phyloP scores from a whole-genome alignment of 1,140 invertebrate genomes.

The Cydia splendana region DNA sequence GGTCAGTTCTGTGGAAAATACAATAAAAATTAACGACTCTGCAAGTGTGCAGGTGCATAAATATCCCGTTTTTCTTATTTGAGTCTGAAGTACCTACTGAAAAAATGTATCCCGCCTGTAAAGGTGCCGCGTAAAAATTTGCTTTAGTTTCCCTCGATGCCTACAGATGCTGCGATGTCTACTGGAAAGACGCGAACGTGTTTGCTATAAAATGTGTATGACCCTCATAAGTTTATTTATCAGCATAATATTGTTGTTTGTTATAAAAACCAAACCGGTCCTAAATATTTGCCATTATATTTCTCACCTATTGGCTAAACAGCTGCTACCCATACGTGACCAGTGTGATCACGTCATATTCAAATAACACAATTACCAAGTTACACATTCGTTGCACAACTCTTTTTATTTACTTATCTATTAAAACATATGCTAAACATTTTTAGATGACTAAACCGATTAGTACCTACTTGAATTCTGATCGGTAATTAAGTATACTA shows the following conservation, averaged over 20 bases:
- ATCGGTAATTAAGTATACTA: background rate
- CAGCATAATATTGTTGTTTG: background rate
- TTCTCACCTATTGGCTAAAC: background rate
- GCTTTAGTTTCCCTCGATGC: too few relatives aligned
- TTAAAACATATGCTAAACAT: conserved; percentile 15
- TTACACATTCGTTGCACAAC: conserved; percentile 18
- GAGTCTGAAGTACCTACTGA: too few relatives aligned
- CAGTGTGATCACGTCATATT: background rate
- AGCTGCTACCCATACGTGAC: background rate
- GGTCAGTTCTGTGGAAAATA: too few relatives aligned
- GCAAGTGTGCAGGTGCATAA: too few relatives aligned
- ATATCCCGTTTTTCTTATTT: too few relatives aligned
- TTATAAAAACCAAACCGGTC: background rate
- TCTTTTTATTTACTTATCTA: conserved; percentile 2
- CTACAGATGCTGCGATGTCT: too few relatives aligned
- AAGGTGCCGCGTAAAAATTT: too few relatives aligned
- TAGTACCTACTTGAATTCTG: background rate
- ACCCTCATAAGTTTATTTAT: too few relatives aligned
- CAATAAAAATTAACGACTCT: too few relatives aligned
- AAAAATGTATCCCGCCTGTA: too few relatives aligned
- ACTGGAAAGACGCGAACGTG: too few relatives aligned
- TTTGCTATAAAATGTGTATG: too few relatives aligned
- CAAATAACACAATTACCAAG: background rate
- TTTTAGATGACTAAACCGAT: conserved; percentile 16
- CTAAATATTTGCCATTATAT: background rate